Evolutionary conservation across 2,797 vertebrate genomes (phyloP).

Genomic region (Pseudopleuronectes americanus): DNA sequence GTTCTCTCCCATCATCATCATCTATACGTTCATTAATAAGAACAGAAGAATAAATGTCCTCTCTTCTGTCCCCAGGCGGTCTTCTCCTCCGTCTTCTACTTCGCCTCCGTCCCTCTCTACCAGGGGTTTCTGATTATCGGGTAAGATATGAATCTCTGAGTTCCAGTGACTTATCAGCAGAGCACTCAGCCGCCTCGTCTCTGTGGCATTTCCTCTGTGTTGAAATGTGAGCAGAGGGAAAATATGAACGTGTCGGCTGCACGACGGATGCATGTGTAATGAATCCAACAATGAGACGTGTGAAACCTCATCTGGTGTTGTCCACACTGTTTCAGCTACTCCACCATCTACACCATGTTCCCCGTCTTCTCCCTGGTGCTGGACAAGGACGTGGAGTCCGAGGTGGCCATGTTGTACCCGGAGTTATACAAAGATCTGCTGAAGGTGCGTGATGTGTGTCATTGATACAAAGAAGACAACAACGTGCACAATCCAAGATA

Average conservation of each 20-base stretch:
- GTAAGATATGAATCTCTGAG: slow-evolving; percentile 80
- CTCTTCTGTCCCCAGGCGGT: slow-evolving; percentile 85
- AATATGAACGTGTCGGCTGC: slow-evolving; percentile 53
- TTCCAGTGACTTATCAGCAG: slow-evolving; percentile 72
- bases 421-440: slow-evolving; percentile 99
- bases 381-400: slow-evolving; percentile 98
- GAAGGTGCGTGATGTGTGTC: slow-evolving; percentile 84
- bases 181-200: slow-evolving; percentile 65
- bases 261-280: slow-evolving; percentile 37
- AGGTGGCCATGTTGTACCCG: slow-evolving; percentile 98
- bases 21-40: not conserved
- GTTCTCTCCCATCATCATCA: not conserved
- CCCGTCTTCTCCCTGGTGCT: slow-evolving; percentile 97
- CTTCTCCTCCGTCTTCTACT: slow-evolving; percentile 98
- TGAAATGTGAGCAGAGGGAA: slow-evolving; percentile 58
- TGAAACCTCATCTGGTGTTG: slow-evolving; percentile 13
- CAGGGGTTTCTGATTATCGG: slow-evolving; percentile 98
- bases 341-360: slow-evolving; percentile 99
- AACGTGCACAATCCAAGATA: too few species aligned
- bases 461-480: not conserved
- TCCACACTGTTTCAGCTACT: slow-evolving; percentile 85
- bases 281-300: slow-evolving; percentile 35
- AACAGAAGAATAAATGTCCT: slow-evolving; percentile 5
- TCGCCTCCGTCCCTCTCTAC: slow-evolving; percentile 96
- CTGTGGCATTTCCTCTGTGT: slow-evolving; percentile 77